Conservation (phyloP, 2,888 invertebrate species). For the Entomobrya proxima region DNA sequence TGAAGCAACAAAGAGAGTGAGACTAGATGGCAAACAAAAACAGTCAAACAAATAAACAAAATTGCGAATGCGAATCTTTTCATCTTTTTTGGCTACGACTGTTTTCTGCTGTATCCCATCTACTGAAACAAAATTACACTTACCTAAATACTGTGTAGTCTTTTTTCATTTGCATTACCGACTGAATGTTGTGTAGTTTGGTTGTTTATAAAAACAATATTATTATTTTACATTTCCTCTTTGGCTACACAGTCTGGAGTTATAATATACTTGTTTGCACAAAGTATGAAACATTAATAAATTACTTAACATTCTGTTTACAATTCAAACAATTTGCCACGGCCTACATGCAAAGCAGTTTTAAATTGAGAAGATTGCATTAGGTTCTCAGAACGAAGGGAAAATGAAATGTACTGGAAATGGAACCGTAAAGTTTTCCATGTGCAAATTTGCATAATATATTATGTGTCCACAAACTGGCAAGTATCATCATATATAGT, state of each 20-base stretch:
- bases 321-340: background rate
- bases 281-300: background rate
- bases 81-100: background rate
- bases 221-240: background rate
- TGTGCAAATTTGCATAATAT: no score
- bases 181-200: background rate
- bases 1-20: background rate
- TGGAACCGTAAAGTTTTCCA: no score
- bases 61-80: background rate
- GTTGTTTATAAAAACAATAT: background rate
- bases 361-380: background rate
- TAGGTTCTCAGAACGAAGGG: background rate
- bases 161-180: background rate
- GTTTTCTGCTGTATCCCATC: conserved; percentile 4
- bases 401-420: background rate
- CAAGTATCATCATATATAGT: no score
- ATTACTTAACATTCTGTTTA: background rate
- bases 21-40: conserved; percentile 13
- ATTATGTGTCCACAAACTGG: no score
- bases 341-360: background rate
- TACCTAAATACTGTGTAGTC: background rate
- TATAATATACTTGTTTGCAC: background rate
- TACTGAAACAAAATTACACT: background rate
- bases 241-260: background rate
- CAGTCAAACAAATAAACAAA: conserved; percentile 21